Evolutionary conservation across 2,797 vertebrate genomes (phyloP), one percentile per base, ranked within the genome.

Genomic region (Sphenodon punctatus): DNA sequence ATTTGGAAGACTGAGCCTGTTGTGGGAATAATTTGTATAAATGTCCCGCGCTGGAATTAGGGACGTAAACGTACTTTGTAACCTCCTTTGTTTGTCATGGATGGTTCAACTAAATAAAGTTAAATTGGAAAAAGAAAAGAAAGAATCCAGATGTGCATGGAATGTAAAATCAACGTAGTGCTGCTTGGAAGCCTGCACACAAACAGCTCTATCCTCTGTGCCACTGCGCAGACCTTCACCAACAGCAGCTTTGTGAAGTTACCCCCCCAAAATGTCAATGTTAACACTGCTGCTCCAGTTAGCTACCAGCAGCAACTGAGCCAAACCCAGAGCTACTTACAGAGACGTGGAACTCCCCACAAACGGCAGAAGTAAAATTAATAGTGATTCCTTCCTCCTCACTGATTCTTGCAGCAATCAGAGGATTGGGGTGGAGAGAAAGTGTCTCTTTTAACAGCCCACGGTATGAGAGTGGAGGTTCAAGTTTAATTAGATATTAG

Each of bases 151-250:
- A 27, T 36, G 36, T 4, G 48, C 0, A 61, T 5, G 36, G 41
- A 22, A 49, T 1, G 1, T 0, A 0, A 30, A 32, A 5, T 56
- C 43, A 66, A 77, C 75, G 7, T 53, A 83, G 60, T 3, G 6
- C 56, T 11, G 25, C 5, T 53, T 32, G 48, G 38, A 72, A 53
- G 22, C 68, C 25, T 64, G 22, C 2, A 49, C 23, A 56, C 43
- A 59, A 42, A 25, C 30, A 46, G 25, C 4, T 30, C 51, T 34
- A 17, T n/a, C 16, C 76, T 45, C 66, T 42, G 56, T 42, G 22
- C 30, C 23, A 46, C 61, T 81, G 15, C 9, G 58, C 30, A 27
- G n/a, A n/a, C 49, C 58, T 77, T 58, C 45, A 60, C 39, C n/a
- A 1, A 4, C 3, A 15, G 73, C 36, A 49, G 25, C 63, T 59